Evolutionary conservation across 2,888 invertebrate genomes (phyloP).

Genomic region (Xestia sexstrigata): DNA sequence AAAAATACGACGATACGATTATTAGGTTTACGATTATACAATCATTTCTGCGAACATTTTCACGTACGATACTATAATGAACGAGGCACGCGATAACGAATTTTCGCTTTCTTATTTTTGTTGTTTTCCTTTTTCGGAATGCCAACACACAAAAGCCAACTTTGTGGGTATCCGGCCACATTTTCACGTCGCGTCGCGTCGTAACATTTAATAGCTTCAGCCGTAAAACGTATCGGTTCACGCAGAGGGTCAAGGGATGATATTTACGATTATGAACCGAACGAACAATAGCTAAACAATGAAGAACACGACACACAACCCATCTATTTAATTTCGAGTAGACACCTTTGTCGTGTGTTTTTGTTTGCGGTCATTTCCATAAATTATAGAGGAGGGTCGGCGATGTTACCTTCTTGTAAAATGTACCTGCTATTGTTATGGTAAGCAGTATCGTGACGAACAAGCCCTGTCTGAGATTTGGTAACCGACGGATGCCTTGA

Average conservation of each 20-base stretch:
- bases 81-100: conserved; percentile 28
- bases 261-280: conserved; percentile 84
- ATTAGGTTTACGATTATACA: conserved; percentile 32
- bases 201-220: conserved; percentile 64
- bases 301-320: conserved; percentile 83
- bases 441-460: conserved; percentile 85
- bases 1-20: conserved; percentile 48
- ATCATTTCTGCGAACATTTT: conserved; percentile 24
- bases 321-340: conserved; percentile 90
- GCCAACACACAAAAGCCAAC: conserved; percentile 44
- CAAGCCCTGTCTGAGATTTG: conserved; percentile 82
- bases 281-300: conserved; percentile 85
- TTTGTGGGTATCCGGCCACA: conserved; percentile 60
- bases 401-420: conserved; percentile 73
- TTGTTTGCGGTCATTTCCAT: conserved; percentile 90
- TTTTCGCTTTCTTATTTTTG: conserved; percentile 39
- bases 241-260: conserved; percentile 76
- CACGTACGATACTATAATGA: conserved; percentile 40
- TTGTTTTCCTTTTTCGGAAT: conserved; percentile 39
- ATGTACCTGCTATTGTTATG: conserved; percentile 89
- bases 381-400: conserved; percentile 86
- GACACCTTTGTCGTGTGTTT: conserved; percentile 89
- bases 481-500: conserved; percentile 71
- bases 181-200: conserved; percentile 57
- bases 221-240: conserved; percentile 67